phyloP scores from a whole-genome alignment of 2,113 vertebrate genomes.

The Psophia crepitans region DNA sequence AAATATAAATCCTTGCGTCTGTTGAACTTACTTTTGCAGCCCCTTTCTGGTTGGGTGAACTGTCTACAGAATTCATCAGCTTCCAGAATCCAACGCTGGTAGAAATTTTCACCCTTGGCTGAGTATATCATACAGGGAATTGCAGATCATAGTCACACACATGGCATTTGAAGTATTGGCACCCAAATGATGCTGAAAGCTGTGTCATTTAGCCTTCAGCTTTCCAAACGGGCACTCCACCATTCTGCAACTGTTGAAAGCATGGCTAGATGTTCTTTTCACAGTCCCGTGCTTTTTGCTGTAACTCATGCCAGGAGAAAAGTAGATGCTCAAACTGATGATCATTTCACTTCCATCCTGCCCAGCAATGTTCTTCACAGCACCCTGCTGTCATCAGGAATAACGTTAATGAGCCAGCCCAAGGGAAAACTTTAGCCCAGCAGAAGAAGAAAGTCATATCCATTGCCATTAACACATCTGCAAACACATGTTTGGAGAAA shows the following conservation, averaged over 20 bases:
- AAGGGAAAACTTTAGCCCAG: background rate
- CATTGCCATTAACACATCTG: slow-evolving; percentile 39
- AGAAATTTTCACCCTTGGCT: background rate
- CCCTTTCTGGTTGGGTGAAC: background rate
- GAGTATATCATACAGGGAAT: background rate
- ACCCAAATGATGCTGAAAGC: background rate
- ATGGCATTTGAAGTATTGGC: background rate
- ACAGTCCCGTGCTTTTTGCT: background rate
- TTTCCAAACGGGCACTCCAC: background rate
- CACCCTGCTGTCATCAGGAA: slow-evolving; percentile 34
- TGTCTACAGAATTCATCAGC: background rate
- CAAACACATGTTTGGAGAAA: slow-evolving; percentile 25
- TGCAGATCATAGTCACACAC: background rate
- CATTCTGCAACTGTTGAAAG: background rate
- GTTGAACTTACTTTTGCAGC: background rate
- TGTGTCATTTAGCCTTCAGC: background rate
- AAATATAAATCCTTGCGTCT: background rate
- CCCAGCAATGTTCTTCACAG: background rate
- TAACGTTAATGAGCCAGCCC: background rate
- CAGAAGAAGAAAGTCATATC: slow-evolving; percentile 7
- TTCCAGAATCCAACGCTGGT: background rate
- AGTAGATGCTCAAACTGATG: background rate
- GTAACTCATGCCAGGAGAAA: background rate
- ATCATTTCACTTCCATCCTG: background rate
- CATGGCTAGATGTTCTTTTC: background rate